Percentiles rank a stretch among this genome's conserved stretches.
Conservation (phyloP, 2,113 vertebrate species). For the Mesembrinibis cayennensis region DNA sequence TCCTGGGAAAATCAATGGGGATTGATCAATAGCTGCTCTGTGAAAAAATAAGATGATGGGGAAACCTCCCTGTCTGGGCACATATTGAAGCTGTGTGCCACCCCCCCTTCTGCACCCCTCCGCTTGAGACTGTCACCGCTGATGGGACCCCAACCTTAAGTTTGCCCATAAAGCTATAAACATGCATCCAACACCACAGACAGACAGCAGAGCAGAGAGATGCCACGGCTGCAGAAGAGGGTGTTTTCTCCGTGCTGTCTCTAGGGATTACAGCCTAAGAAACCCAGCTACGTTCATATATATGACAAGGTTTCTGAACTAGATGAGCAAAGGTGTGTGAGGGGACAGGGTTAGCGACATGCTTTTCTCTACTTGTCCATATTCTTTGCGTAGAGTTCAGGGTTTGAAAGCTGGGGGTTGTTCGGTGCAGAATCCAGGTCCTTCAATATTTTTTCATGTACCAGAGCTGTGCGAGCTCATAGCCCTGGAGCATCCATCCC, state of each 20-base stretch:
- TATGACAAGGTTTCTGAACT: not conserved
- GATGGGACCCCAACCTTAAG: not conserved
- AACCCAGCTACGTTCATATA: accelerated
- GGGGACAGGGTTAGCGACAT: not conserved
- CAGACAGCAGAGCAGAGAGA: not conserved
- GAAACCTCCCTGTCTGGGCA: not conserved
- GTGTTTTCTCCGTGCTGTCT: not conserved
- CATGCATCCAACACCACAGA: not conserved
- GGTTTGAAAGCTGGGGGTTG: not conserved
- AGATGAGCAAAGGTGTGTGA: not conserved
- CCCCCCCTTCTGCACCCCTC: not conserved
- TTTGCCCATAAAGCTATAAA: not conserved
- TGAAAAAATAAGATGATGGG: not conserved
- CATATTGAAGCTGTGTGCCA: not conserved
- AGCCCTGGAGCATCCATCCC: not conserved
- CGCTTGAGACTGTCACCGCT: not conserved
- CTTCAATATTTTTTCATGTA: not conserved
- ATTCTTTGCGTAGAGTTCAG: not conserved
- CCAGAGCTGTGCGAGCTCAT: not conserved
- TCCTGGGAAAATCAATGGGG: not conserved
- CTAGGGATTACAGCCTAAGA: not conserved
- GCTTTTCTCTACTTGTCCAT: not conserved
- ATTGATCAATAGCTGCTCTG: not conserved
- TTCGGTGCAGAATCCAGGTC: not conserved
- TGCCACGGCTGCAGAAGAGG: not conserved